Evolutionary conservation across 2,113 vertebrate genomes (phyloP).

Genomic region (Proteles cristata): DNA sequence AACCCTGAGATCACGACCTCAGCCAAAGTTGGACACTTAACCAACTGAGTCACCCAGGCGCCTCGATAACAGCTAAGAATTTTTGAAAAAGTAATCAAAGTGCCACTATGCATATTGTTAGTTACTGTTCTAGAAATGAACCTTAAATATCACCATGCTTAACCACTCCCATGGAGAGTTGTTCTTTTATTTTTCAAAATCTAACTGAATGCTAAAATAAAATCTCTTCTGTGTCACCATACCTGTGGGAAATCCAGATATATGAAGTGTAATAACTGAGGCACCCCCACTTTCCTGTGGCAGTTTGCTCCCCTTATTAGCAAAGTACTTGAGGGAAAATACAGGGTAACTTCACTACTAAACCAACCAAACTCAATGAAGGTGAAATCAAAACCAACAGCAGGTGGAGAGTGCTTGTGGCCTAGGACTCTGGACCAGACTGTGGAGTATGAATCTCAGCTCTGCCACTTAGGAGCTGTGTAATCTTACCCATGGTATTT

Average conservation of each 20-base stretch:
- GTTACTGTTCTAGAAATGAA: conserved; percentile 44
- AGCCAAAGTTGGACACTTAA: no score
- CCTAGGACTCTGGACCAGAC: neutral
- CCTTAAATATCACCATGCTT: neutral
- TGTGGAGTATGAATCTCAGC: neutral
- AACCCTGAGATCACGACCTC: no score
- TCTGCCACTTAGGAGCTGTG: neutral
- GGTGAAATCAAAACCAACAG: neutral
- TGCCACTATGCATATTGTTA: neutral
- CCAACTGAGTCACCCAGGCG: no score
- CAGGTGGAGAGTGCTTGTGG: neutral
- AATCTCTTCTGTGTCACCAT: neutral
- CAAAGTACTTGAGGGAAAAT: neutral
- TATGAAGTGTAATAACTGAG: neutral
- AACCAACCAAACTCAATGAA: neutral
- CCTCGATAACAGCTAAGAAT: neutral
- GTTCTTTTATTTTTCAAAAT: neutral
- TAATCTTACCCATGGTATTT: neutral
- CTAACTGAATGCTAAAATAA: neutral
- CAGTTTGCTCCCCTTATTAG: neutral
- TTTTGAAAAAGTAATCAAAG: conserved; percentile 15
- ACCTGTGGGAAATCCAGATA: neutral
- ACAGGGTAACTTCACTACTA: neutral
- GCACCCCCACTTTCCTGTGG: neutral
- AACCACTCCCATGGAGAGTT: neutral